Evolutionary conservation across 2,797 vertebrate genomes (phyloP).

Genomic region (Phataginus tetradactyla): DNA sequence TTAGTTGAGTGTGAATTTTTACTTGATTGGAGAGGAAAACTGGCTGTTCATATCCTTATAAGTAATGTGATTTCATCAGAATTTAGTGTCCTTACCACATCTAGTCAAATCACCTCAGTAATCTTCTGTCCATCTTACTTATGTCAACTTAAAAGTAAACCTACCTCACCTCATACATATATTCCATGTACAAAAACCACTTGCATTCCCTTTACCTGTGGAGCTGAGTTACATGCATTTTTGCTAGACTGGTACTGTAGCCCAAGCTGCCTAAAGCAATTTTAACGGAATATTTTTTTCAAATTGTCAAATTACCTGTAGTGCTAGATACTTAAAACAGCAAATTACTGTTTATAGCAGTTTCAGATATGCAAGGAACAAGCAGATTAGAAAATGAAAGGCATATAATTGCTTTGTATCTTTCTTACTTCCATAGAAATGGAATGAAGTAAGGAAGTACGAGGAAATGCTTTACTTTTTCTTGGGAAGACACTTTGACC

Average conservation of each 20-base stretch:
- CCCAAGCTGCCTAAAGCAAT: neutral
- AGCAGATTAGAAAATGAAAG: neutral
- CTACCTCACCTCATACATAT: neutral
- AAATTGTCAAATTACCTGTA: neutral
- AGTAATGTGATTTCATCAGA: neutral
- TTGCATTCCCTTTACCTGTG: neutral
- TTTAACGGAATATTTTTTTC: neutral
- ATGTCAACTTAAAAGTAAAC: neutral
- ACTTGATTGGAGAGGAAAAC: neutral
- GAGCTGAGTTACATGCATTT: neutral
- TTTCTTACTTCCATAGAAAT: neutral
- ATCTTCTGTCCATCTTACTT: neutral
- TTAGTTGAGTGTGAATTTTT: conserved; percentile 6
- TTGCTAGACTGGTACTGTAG: neutral
- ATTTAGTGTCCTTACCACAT: neutral
- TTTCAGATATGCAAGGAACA: neutral
- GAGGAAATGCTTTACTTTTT: neutral
- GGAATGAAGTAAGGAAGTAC: neutral
- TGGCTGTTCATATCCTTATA: neutral
- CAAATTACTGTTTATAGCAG: neutral
- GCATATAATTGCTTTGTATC: neutral
- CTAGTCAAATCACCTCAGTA: neutral
- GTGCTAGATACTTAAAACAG: neutral
- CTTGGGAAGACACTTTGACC: neutral
- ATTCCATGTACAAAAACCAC: neutral